phyloP scores from a whole-genome alignment of 2,888 invertebrate species.

The Athalia cordata region DNA sequence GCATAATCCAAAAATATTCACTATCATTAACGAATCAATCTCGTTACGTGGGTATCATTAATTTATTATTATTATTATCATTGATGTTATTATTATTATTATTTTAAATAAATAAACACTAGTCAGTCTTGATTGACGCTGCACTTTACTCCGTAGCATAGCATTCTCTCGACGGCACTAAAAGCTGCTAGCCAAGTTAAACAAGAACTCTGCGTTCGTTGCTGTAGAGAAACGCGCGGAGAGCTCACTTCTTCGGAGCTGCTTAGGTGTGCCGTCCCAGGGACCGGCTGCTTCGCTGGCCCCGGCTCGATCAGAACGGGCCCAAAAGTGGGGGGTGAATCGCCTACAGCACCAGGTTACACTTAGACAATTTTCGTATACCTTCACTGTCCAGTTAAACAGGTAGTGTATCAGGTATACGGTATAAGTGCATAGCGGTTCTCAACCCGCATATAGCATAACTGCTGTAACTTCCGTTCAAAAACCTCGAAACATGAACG shows the following conservation, averaged over 20 bases:
- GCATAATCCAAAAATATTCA: too few relatives aligned
- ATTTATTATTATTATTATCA: not conserved
- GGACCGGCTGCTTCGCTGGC: constrained; percentile 25
- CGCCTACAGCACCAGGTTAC: constrained; percentile 28
- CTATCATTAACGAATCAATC: too few relatives aligned
- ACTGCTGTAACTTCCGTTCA: too few relatives aligned
- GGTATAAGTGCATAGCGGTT: not conserved
- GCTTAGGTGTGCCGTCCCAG: constrained; percentile 19
- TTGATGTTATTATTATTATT: not conserved
- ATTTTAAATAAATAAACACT: constrained; percentile 13
- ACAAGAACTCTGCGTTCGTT: not conserved
- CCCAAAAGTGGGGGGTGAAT: constrained; percentile 33
- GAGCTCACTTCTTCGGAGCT: constrained; percentile 26
- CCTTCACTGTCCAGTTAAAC: too few relatives aligned
- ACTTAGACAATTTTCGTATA: not conserved
- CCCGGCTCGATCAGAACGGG: constrained; percentile 12
- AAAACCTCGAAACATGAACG: too few relatives aligned
- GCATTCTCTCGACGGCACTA: constrained; percentile 28
- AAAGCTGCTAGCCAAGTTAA: not conserved
- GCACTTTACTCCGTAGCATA: constrained; percentile 18
- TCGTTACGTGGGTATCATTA: too few relatives aligned
- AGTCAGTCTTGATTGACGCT: constrained; percentile 25
- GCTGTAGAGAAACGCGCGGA: not conserved
- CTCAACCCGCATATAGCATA: not conserved
- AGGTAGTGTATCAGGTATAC: too few relatives aligned